Evolutionary conservation across 1,140 invertebrate species (phyloP), one percentile per base, ranked within the genome.

Genomic region (Diachasmimorpha longicaudata): DNA sequence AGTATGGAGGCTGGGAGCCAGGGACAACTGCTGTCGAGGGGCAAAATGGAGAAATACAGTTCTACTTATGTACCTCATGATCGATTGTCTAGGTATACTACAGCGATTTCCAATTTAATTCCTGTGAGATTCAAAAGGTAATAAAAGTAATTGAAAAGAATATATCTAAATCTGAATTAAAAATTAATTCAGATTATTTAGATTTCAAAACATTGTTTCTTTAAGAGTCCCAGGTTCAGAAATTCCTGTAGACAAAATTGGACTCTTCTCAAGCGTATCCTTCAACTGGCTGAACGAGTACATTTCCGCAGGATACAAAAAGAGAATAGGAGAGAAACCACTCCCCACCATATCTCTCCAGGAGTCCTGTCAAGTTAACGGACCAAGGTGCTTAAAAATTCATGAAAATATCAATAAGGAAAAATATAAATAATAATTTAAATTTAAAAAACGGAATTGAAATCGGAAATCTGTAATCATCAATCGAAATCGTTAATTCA

Each of bases 1-100:
- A 77, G 78, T 25, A 16, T 77, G 72, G 78, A 79, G 36, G 72
- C 72, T 23, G 72, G 74, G 6, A 76, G 75, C 31, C 74, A 76
- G 67, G 67, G 48, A 0, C 73, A 74, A 39, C 73, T 76, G n/a
- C 31, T 76, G 66, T 63, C 75, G n/a, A 72, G 75, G 16, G 78
- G 75, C 25, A 75, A 75, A 39, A 55, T 63, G 16, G 68, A 74
- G 36, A 79, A 80, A 19, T 79, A 76, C 31, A 82, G 74, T 66
- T 83, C 82, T 19, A 75, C 82, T 14, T 83, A 83, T 66, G 78
- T 82, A 46, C 81, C 81, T 25, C 79, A 80, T 55, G 78, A 83
- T 76, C 71, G 82, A 39, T 48, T 82, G 11, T 83, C 82, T 36
- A 79, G 82, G 72, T 83, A 83, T 71, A 75, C 79, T 4, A 79